Conservation (phyloP, 2,113 vertebrate species). For the Lophotis ruficrista region DNA sequence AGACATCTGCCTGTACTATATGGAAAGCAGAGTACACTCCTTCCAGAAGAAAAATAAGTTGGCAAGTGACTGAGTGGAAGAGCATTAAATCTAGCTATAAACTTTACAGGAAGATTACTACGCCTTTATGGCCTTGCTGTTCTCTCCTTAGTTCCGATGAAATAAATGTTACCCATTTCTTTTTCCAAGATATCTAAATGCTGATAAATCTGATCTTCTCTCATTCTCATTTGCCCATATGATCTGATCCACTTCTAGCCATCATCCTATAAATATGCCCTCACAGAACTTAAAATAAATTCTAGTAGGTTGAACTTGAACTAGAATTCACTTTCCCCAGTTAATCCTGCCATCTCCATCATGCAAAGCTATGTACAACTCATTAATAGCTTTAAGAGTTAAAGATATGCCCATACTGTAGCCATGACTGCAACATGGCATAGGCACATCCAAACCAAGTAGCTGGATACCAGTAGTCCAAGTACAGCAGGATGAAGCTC, state of each 20-base stretch:
- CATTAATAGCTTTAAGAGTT: not conserved
- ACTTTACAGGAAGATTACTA: not conserved
- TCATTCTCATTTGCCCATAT: not conserved
- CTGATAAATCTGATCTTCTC: not conserved
- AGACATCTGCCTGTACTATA: not conserved
- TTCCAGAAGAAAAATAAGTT: not conserved
- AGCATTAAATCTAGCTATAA: not conserved
- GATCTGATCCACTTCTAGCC: not conserved
- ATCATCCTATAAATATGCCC: not conserved
- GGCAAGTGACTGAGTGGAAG: not conserved
- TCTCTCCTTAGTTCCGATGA: not conserved
- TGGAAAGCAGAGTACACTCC: not conserved
- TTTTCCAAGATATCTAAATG: not conserved
- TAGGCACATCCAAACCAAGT: not conserved
- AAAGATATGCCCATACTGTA: not conserved
- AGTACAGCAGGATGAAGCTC: not conserved
- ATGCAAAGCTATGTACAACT: not conserved
- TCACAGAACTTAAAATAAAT: not conserved
- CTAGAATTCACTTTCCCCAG: not conserved
- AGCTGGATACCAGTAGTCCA: not conserved
- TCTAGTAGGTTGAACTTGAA: not conserved
- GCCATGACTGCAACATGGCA: not conserved
- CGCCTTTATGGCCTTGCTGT: not conserved
- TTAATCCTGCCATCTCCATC: not conserved
- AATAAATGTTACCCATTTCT: not conserved